Evolutionary conservation across 2,797 vertebrate species (phyloP), one percentile per base, ranked within the genome.

Genomic region (Lepidocolaptes lacrymiger): DNA sequence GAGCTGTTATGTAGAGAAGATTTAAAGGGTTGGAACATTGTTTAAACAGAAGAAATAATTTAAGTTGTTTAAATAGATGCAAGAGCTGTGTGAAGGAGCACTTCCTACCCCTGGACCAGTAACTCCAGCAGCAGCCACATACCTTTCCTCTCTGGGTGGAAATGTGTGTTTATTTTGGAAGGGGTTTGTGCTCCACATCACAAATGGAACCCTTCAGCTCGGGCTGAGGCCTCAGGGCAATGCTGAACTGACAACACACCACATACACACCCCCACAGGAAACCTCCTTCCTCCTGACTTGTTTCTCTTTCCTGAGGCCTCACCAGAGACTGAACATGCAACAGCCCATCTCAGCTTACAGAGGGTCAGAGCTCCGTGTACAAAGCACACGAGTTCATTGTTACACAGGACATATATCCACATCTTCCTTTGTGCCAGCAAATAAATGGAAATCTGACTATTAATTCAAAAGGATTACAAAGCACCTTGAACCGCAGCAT

Each of bases 281-380:
- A 97, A 86, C 85, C 85, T 85, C 95, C 79, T 95, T 95, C 94
- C 94, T 94, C 74, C 58, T 59, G 4, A 11, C 62, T 10, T 14
- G 51, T 5, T 89, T 88, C 93, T 97, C 96, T 37, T 95, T 97
- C 94, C 95, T 90, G 88, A 95, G 91, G 96, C 95, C 93, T 88
- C 94, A 52, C 9, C 82, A 86, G 63, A 3, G 3, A 20, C 80
- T 8, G 77, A 86, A 61, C 63, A 16, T 32, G 48, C 63, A 89
- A 34, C 63, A 73, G 72, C 75, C 36, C 37, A 39, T 39, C 28
- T 6, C 69, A 49, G 21, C 84, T 69, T 34, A 78, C 63, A 74
- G 62, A 13, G 5, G 64, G 22, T 24, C 82, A 13, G 14, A 91
- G 37, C 73, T 44, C 6, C 26, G 3, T 2, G 15, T 1, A 54